Percentiles rank a stretch among this genome's conserved stretches.
phyloP scores from a whole-genome alignment of 2,888 invertebrate genomes.

The Synanthedon tipuliformis region DNA sequence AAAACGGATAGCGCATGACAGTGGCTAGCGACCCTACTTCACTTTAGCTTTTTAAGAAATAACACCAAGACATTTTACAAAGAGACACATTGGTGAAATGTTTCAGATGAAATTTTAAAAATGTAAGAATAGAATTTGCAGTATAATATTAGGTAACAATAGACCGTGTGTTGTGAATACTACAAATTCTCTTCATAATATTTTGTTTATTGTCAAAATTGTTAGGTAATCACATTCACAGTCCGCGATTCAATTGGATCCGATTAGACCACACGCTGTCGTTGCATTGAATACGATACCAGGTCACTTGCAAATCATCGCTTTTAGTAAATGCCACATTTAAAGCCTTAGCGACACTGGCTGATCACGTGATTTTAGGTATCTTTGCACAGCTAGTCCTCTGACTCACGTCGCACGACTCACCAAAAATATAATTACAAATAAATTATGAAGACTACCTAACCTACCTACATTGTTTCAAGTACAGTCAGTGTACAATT shows the following conservation, averaged over 20 bases:
- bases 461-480: background rate
- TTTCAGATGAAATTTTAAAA: constrained; percentile 11
- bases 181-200: constrained; percentile 26
- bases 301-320: constrained; percentile 40
- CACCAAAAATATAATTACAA: constrained; percentile 4
- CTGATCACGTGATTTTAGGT: constrained; percentile 14
- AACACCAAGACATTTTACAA: constrained; percentile 21
- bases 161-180: constrained; percentile 16
- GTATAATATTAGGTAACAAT: constrained; percentile 22
- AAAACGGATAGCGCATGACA: constrained; percentile 65
- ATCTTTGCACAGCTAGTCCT: constrained; percentile 26
- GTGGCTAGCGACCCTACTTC: constrained; percentile 50
- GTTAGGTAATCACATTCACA: constrained; percentile 8
- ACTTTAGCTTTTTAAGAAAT: constrained; percentile 47
- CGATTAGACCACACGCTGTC: constrained; percentile 43
- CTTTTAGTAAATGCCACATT: constrained; percentile 39
- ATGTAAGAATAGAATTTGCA: constrained; percentile 27
- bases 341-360: constrained; percentile 31
- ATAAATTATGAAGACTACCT: constrained; percentile 3
- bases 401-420: constrained; percentile 15
- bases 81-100: constrained; percentile 6
- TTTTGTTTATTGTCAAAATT: background rate
- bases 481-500: background rate
- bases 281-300: constrained; percentile 50
- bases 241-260: constrained; percentile 25